A percentile compares a stretch with the other conserved stretches of the same genome.
phyloP scores from a whole-genome alignment of 2,797 vertebrate genomes.

The Amblyraja radiata region DNA sequence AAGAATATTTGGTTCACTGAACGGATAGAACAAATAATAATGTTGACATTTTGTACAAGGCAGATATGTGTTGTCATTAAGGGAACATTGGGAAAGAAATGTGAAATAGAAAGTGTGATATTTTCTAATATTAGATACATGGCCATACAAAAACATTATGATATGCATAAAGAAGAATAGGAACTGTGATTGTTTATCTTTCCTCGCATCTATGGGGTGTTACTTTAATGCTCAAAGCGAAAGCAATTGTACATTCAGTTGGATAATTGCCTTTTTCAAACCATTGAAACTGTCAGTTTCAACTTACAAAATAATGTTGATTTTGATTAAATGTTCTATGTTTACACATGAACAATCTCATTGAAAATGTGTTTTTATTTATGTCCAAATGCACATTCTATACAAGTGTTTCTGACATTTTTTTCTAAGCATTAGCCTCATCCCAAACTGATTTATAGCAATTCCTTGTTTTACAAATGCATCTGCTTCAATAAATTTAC shows the following conservation, averaged over 20 bases:
- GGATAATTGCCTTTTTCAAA: constrained; percentile 29
- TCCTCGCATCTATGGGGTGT: constrained; percentile 1
- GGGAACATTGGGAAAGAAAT: neutral
- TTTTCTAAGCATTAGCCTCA: neutral
- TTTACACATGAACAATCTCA: constrained; percentile 30
- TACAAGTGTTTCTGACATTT: neutral
- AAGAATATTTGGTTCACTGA: constrained; percentile 74
- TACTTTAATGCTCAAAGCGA: constrained; percentile 28
- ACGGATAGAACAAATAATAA: neutral
- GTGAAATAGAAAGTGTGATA: constrained; percentile 2
- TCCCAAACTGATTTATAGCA: neutral
- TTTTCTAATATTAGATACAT: constrained; percentile 29
- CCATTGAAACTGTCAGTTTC: constrained; percentile 26
- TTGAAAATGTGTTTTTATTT: constrained; percentile 35
- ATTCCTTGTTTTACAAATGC: neutral
- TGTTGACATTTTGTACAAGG: constrained; percentile 7
- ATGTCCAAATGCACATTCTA: neutral
- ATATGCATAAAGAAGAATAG: neutral
- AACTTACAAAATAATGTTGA: constrained; percentile 31
- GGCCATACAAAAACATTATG: neutral
- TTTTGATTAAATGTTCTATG: constrained; percentile 35
- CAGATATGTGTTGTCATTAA: constrained; percentile 13
- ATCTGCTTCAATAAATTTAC: neutral
- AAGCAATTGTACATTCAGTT: constrained; percentile 20
- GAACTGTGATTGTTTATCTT: neutral